Percentiles rank a stretch among this genome's conserved stretches.
Evolutionary conservation across 2,113 vertebrate species (phyloP).

Genomic region (Ophthalmotilapia sp.): DNA sequence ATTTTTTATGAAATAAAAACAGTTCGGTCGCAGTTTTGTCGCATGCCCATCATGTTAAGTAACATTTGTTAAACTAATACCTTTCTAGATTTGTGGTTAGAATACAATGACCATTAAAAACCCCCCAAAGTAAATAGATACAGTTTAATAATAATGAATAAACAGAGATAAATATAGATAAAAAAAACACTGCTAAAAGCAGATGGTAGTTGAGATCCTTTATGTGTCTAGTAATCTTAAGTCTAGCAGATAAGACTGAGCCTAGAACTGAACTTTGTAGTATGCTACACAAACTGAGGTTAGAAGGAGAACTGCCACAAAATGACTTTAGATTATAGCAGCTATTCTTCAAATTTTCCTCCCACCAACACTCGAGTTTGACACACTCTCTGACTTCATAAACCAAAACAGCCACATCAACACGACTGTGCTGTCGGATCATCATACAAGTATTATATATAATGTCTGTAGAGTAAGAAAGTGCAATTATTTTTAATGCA

Average conservation of each 20-base stretch:
- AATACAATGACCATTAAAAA: not conserved
- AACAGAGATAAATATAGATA: not conserved
- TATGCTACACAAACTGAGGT: not conserved
- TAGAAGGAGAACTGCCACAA: not conserved
- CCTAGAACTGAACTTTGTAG: not conserved
- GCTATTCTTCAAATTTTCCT: not conserved
- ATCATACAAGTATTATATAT: not conserved
- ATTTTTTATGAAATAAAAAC: not conserved
- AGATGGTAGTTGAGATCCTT: not conserved
- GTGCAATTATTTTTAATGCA: not conserved
- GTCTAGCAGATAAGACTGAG: not conserved
- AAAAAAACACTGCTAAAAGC: not conserved
- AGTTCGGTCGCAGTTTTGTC: not conserved
- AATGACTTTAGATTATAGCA: not conserved
- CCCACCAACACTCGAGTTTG: not conserved
- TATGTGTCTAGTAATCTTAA: not conserved
- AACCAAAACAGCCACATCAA: not conserved
- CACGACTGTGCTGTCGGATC: not conserved
- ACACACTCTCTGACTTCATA: not conserved
- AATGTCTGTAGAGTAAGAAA: not conserved
- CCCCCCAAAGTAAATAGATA: fast-evolving
- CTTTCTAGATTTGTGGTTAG: not conserved
- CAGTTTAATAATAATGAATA: not conserved
- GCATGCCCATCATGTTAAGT: not conserved
- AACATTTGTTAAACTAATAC: not conserved